Evolutionary conservation across 2,888 invertebrate genomes (phyloP).

Genomic region (Andrena hattorfiana): DNA sequence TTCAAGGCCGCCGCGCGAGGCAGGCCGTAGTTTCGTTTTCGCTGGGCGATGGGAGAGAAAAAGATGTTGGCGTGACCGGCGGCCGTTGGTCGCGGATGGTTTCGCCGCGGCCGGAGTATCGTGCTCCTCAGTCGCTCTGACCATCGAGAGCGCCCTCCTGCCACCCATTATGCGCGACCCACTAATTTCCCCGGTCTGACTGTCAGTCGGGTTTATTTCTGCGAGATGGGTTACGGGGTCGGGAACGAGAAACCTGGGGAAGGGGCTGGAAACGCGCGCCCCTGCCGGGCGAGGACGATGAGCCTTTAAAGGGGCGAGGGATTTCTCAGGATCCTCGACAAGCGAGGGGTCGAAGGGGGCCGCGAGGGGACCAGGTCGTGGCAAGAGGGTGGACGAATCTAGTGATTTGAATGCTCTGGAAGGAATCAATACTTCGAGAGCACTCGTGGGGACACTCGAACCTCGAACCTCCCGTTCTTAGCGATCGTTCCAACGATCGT

Average conservation of each 20-base stretch:
- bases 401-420: conserved; percentile 27
- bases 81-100: not conserved
- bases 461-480: too few relatives aligned
- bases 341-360: not conserved
- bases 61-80: not conserved
- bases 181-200: conserved; percentile 31
- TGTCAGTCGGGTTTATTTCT: conserved; percentile 25
- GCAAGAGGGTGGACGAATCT: not conserved
- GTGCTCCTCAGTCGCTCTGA: not conserved
- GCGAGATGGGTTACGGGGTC: conserved; percentile 31
- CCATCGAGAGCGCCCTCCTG: not conserved
- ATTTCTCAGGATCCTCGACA: conserved; percentile 23
- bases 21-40: conserved; percentile 11
- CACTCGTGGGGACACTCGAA: not conserved
- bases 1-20: not conserved
- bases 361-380: not conserved
- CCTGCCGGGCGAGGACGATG: conserved; percentile 34
- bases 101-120: conserved; percentile 9
- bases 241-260: not conserved
- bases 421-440: conserved; percentile 2
- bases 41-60: not conserved
- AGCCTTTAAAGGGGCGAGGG: conserved; percentile 25
- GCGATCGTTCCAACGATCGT: not conserved
- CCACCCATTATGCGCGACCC: conserved; percentile 29
- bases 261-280: not conserved